phyloP scores from a whole-genome alignment of 2,797 vertebrate species.

The Tapera naevia region DNA sequence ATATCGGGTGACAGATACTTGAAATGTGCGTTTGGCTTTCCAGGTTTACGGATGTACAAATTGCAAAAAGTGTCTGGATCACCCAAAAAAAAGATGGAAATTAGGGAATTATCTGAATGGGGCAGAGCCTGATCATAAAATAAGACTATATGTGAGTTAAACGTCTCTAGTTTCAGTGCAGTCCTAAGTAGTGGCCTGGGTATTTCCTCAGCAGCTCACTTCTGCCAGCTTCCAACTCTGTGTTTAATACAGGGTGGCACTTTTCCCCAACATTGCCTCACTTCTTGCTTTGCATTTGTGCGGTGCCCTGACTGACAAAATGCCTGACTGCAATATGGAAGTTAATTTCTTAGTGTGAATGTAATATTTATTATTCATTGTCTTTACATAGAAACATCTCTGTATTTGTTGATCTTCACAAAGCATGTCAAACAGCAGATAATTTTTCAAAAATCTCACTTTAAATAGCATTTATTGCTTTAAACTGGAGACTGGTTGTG shows the following conservation, averaged over 20 bases:
- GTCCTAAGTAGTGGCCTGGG: neutral
- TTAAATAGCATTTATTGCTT: neutral
- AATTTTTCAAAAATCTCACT: neutral
- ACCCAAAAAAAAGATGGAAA: neutral
- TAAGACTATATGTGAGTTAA: neutral
- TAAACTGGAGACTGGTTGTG: neutral
- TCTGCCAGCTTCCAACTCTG: neutral
- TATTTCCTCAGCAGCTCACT: neutral
- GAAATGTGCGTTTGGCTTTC: neutral
- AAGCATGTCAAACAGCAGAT: neutral
- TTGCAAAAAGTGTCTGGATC: neutral
- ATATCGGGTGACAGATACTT: neutral
- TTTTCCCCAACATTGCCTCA: neutral
- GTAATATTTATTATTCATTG: constrained; percentile 25
- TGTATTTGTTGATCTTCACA: constrained; percentile 39
- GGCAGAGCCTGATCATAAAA: neutral
- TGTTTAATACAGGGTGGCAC: neutral
- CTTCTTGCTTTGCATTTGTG: constrained; percentile 1
- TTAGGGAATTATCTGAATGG: neutral
- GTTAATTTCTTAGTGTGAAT: neutral
- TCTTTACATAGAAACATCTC: neutral
- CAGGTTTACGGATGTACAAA: neutral
- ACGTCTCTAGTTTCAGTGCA: neutral
- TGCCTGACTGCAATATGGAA: neutral
- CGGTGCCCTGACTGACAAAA: neutral